phyloP scores from a whole-genome alignment of 2,113 vertebrate species.

The Trinectes maculatus region DNA sequence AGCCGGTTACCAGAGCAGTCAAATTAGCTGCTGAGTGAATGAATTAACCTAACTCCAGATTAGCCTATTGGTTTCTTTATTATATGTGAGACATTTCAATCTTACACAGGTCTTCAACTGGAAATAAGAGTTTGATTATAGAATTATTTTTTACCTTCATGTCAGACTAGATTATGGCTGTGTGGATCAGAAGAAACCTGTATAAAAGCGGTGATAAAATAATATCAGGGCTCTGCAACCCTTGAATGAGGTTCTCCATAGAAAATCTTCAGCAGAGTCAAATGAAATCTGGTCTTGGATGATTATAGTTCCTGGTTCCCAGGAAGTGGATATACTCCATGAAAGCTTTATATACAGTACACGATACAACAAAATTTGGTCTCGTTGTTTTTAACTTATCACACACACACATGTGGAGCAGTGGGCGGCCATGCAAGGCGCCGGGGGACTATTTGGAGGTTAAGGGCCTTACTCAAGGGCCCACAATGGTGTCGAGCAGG shows the following conservation, averaged over 20 bases:
- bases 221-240: fast-evolving
- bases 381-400: no score
- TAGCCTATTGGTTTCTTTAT: slow-evolving; percentile 45
- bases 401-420: no score
- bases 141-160: slow-evolving; percentile 25
- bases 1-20: slow-evolving; percentile 42
- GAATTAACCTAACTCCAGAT: slow-evolving; percentile 26
- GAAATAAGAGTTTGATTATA: slow-evolving; percentile 46
- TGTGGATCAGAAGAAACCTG: slow-evolving; percentile 4
- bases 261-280: no score
- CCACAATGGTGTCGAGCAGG: no score
- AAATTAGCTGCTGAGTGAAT: slow-evolving; percentile 41
- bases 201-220: background rate
- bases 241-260: background rate
- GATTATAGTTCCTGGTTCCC: no score
- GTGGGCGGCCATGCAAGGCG: no score
- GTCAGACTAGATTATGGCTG: slow-evolving; percentile 23
- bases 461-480: no score
- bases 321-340: no score
- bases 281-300: no score
- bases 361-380: no score
- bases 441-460: no score
- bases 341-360: no score
- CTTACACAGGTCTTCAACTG: slow-evolving; percentile 27
- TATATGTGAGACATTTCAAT: slow-evolving; percentile 34